Evolutionary conservation across 1,140 invertebrate genomes (phyloP).

Genomic region (Caenorhabditis elegans): DNA sequence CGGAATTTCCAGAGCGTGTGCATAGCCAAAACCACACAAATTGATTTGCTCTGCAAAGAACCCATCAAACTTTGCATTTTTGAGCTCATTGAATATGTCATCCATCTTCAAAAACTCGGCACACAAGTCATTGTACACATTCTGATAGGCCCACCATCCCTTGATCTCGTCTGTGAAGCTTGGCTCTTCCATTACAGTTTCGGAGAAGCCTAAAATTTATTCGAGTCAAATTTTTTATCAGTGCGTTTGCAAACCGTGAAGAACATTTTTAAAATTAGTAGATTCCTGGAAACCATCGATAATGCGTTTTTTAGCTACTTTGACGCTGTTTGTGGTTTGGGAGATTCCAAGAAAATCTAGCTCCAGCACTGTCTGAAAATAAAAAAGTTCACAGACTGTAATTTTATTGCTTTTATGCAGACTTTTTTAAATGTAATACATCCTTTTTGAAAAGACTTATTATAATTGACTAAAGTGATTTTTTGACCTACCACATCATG

Average conservation of each 20-base stretch:
- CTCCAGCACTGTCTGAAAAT: slow-evolving; percentile 22
- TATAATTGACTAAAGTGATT: no score
- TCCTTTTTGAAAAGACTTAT: no score
- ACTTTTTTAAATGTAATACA: no score
- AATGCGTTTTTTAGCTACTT: slow-evolving; percentile 6
- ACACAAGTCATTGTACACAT: slow-evolving; percentile 7
- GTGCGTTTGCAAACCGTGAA: not conserved
- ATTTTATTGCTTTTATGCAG: no score
- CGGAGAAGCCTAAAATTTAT: not conserved
- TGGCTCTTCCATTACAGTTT: slow-evolving; percentile 6
- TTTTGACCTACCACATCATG: slow-evolving; percentile 34
- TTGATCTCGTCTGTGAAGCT: slow-evolving; percentile 4
- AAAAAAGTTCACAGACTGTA: no score
- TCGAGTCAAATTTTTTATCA: no score
- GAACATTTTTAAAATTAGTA: not conserved
- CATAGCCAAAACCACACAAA: slow-evolving; percentile 41
- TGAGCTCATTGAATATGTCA: slow-evolving; percentile 34
- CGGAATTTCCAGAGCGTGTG: slow-evolving; percentile 18
- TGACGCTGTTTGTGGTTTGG: slow-evolving; percentile 14
- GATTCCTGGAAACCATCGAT: slow-evolving; percentile 12
- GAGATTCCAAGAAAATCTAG: slow-evolving; percentile 25
- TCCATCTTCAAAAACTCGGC: slow-evolving; percentile 38
- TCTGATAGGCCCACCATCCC: slow-evolving; percentile 10
- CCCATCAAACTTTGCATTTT: slow-evolving; percentile 27
- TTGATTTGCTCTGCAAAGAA: slow-evolving; percentile 45